Base-by-base conservation (phyloP, 2,797 vertebrate species). In the Pangasius macronema region DNA sequence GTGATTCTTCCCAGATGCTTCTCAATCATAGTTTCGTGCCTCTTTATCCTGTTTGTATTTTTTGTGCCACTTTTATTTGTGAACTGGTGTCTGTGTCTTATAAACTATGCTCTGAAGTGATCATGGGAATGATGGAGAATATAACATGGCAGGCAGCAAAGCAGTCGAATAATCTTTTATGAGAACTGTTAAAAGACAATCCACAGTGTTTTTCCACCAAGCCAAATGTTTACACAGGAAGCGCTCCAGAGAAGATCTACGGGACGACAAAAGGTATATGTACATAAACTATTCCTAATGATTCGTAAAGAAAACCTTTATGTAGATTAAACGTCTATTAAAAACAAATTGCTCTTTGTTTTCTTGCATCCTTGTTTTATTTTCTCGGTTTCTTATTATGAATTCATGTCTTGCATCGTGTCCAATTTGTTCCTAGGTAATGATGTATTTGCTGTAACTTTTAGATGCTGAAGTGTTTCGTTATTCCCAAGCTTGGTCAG, bases 1-100 rank as follows among this genome's bases (percentile, higher is more conserved):
- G 89, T 93, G 94, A 95, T 94, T 92, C 89, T 85, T 92, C 87
- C 93, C 94, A 95, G 92, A 95, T 95, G 95, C 65, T 90, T 82
- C 87, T 91, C 83, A 76, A 93, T 93, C 92, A 91, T 91, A 88
- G 89, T 89, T 85, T 87, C 72, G 51, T 87, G 83, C 70, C 73
- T 90, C 87, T 76, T 83, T 73, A 89, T 85, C 65, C 67, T 22
- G 80, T 67, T 51, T 85, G 63, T 73, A 76, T 88, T 85, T 83
- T 80, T 88, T 86, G 86, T 85, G 75, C 83, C 79, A 89, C 85
- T 55, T 81, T 49, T 84, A 72, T 85, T 85, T 75, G 73, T 59
- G 73, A 89, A 51, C 57, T 67, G 49, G 73, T 30, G 70, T 85
- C 51, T 68, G 36, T 2, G 27, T 79, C 27, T 81, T 77, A 39